Conservation (phyloP, 1,140 invertebrate genomes). For the Diachasma alloeum region DNA sequence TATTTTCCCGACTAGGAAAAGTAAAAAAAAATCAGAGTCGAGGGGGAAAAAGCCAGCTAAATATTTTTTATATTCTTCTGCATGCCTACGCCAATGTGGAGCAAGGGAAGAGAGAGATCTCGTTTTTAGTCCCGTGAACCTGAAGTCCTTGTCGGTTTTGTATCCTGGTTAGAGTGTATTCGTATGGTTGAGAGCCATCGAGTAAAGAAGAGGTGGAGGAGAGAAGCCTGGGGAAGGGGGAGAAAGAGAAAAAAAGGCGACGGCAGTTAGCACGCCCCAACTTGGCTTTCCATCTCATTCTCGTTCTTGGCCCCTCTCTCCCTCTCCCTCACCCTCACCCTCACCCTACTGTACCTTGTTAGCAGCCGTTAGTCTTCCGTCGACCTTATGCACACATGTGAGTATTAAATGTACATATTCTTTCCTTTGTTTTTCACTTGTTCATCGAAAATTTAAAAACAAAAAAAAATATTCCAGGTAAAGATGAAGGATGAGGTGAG, state of each 20-base stretch:
- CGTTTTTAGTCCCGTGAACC: conserved; percentile 42
- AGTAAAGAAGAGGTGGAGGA: background rate
- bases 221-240: background rate
- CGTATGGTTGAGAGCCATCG: conserved; percentile 9
- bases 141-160: conserved; percentile 46
- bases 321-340: background rate
- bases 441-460: background rate
- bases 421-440: conserved; percentile 13
- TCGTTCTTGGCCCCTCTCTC: background rate
- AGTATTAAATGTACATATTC: conserved; percentile 4
- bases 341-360: conserved; percentile 45
- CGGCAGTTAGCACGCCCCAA: conserved; percentile 47
- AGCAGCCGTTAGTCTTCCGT: conserved; percentile 47
- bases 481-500: background rate
- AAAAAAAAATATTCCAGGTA: background rate
- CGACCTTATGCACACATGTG: conserved; percentile 24
- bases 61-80: conserved; percentile 10
- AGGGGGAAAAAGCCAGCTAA: background rate
- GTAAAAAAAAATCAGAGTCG: background rate
- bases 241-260: conserved; percentile 9
- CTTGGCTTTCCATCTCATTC: conserved; percentile 3
- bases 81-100: conserved; percentile 34
- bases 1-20: background rate
- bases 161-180: conserved; percentile 41
- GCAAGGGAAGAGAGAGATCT: conserved; percentile 15